Conservation (phyloP, 2,113 vertebrate species). For the Pelecanoides urinatrix region DNA sequence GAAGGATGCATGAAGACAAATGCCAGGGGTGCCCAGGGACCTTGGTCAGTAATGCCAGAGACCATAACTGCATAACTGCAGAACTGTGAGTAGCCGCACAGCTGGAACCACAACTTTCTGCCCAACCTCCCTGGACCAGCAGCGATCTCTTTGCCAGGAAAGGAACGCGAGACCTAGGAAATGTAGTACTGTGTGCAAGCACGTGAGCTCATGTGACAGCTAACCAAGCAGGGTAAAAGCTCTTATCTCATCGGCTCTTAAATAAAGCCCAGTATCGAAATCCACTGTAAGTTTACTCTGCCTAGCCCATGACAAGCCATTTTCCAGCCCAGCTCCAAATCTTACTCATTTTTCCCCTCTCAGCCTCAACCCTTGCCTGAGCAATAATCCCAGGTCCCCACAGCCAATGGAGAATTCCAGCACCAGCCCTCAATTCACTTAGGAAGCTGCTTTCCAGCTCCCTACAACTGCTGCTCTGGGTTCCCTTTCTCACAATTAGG, state of each 20-base stretch:
- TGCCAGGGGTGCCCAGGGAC: neutral
- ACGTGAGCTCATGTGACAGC: neutral
- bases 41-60: neutral
- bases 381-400: neutral
- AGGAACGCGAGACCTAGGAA: neutral
- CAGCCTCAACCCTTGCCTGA: neutral
- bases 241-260: neutral
- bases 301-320: neutral
- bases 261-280: neutral
- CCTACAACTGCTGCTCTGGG: neutral
- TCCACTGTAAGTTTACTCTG: neutral
- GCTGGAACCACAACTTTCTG: neutral
- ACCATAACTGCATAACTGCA: neutral
- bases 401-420: neutral
- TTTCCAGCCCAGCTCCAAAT: neutral
- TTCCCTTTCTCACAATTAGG: neutral
- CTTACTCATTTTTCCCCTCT: neutral
- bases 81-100: neutral
- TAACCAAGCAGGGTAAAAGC: neutral
- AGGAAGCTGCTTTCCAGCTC: neutral
- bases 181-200: rapidly evolving
- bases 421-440: neutral
- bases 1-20: neutral
- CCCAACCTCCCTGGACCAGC: neutral
- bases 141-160: neutral